These are phyloP conservation scores for Iphiclides podalirius DNA, from an alignment of 2,888 invertebrate species.

Conservation along the genomic window DNA sequence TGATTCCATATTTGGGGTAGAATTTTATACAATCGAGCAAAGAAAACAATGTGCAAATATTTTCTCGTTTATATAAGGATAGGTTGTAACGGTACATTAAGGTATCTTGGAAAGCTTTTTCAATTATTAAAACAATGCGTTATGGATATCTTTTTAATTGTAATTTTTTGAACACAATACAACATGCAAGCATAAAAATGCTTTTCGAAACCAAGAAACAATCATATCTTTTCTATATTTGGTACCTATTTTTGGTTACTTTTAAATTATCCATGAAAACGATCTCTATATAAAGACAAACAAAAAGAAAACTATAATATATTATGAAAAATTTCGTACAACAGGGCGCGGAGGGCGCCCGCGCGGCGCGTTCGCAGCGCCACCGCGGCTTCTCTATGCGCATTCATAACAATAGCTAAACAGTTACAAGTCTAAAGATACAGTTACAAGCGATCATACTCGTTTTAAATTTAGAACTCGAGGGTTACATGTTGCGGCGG, in stretches of 20 bases:
- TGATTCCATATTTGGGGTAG: no score
- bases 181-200: conserved; percentile 80
- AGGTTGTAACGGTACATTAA: no score
- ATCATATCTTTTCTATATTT: conserved; percentile 77
- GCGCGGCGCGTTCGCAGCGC: conserved; percentile 33
- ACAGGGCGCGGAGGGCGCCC: conserved; percentile 53
- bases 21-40: no score
- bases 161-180: conserved; percentile 81
- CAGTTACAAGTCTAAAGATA: conserved; percentile 67
- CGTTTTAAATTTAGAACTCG: conserved; percentile 61
- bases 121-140: conserved; percentile 37
- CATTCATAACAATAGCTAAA: conserved; percentile 69
- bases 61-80: no score
- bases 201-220: conserved; percentile 77
- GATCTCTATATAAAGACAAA: conserved; percentile 75
- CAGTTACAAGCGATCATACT: conserved; percentile 69
- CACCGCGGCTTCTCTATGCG: conserved; percentile 41
- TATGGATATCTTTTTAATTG: conserved; percentile 72
- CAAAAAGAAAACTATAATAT: conserved; percentile 69
- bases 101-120: background rate
- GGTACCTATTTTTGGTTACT: conserved; percentile 79
- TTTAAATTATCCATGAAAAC: conserved; percentile 74
- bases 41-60: no score
- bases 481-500: conserved; percentile 51
- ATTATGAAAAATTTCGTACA: conserved; percentile 74